Evolutionary conservation across 92 coral and sea anemone genomes (phyloP).

Genomic region (Zoanthus gigantus): DNA sequence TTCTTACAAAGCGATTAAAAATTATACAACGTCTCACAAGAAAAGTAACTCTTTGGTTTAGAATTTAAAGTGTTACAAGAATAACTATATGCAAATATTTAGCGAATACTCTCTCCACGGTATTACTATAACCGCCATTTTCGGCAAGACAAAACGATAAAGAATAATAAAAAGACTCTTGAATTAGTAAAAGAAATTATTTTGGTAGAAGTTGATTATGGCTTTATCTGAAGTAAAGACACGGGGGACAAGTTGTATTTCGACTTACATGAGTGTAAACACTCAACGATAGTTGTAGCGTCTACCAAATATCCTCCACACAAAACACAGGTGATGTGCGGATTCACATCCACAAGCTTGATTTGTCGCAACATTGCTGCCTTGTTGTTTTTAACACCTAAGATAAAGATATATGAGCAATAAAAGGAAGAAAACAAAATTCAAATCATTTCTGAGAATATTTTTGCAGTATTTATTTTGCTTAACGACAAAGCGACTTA

Average conservation of each 20-base stretch:
- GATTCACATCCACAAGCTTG: constrained; percentile 71
- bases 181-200: no score
- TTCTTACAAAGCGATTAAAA: not conserved
- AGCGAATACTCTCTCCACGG: not conserved
- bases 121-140: not conserved
- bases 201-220: no score
- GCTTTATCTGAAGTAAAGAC: not conserved
- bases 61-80: constrained; percentile 9
- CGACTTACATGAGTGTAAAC: constrained; percentile 96
- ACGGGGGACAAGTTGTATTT: not conserved
- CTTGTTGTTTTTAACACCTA: not conserved
- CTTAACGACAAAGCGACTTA: no score
- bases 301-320: constrained; percentile 97
- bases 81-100: constrained; percentile 32
- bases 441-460: no score
- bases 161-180: no score
- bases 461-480: no score
- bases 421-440: no score
- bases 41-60: constrained; percentile 7
- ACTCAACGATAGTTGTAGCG: constrained; percentile 95
- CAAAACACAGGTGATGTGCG: constrained; percentile 86
- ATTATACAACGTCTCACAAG: not conserved
- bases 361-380: constrained; percentile 25
- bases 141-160: not conserved
- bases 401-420: not conserved